Conservation (phyloP, 2,888 invertebrate genomes). For the Tuberolachnus salignus region DNA sequence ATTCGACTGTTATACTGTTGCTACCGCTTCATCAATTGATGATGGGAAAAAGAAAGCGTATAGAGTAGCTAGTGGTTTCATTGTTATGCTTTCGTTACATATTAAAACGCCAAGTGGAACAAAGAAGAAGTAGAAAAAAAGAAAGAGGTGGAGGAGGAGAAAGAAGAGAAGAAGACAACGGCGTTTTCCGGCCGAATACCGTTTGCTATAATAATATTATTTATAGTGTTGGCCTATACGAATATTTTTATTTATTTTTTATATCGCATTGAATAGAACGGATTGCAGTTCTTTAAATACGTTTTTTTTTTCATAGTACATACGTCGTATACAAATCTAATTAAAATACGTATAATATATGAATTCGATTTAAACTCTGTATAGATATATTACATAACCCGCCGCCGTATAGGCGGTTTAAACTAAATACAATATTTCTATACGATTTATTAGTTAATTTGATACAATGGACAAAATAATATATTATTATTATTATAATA, state of each 20-base stretch:
- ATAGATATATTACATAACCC: not conserved
- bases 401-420: not conserved
- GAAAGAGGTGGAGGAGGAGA: conserved; percentile 10
- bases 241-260: not conserved
- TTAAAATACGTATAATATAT: conserved; percentile 11
- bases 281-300: not conserved
- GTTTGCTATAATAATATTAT: conserved; percentile 9
- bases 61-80: conserved; percentile 36
- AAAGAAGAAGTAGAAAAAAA: no score
- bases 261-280: not conserved
- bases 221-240: conserved; percentile 3
- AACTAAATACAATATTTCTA: not conserved
- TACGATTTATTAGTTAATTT: conserved; percentile 28
- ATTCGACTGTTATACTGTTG: conserved; percentile 21
- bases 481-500: no score
- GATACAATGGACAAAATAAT: no score
- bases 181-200: conserved; percentile 48
- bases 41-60: conserved; percentile 55
- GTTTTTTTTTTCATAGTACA: not conserved
- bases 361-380: no score
- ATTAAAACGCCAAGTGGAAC: conserved; percentile 54
- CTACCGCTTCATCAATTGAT: not conserved
- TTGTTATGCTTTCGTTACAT: conserved; percentile 56
- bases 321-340: not conserved
- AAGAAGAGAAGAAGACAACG: conserved; percentile 37